Conservation (phyloP, 1,140 invertebrate genomes). For the Plutomurus gul region DNA sequence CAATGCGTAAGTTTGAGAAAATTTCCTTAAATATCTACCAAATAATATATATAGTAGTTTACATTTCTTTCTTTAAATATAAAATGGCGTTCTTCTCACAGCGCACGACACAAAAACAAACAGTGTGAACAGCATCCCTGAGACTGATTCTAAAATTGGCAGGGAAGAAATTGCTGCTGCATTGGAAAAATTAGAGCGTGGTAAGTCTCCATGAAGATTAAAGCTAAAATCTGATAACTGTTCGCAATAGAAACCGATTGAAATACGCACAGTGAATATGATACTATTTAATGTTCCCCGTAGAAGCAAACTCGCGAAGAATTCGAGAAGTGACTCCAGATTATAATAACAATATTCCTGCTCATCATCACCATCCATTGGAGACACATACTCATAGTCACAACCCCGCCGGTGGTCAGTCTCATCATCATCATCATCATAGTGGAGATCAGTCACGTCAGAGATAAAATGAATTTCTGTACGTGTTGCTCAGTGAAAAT, state of each 20-base stretch:
- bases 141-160: not conserved
- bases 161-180: not conserved
- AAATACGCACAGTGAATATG: not conserved
- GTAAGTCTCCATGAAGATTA: not conserved
- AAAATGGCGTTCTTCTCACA: not conserved
- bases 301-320: not conserved
- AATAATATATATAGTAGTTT: no score
- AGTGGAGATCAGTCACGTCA: no score
- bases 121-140: not conserved
- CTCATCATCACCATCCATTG: not conserved
- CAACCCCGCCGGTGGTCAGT: no score
- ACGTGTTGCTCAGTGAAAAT: no score
- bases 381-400: not conserved
- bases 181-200: not conserved
- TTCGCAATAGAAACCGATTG: not conserved
- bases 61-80: not conserved
- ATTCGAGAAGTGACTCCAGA: not conserved
- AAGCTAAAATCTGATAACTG: not conserved
- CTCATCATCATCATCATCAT: not conserved
- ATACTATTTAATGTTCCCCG: not conserved
- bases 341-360: conserved; percentile 1
- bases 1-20: not conserved
- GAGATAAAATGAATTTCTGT: no score
- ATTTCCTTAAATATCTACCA: not conserved
- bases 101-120: not conserved